Evolutionary conservation across 2,888 invertebrate species (phyloP).

Genomic region (Metalampra italica): DNA sequence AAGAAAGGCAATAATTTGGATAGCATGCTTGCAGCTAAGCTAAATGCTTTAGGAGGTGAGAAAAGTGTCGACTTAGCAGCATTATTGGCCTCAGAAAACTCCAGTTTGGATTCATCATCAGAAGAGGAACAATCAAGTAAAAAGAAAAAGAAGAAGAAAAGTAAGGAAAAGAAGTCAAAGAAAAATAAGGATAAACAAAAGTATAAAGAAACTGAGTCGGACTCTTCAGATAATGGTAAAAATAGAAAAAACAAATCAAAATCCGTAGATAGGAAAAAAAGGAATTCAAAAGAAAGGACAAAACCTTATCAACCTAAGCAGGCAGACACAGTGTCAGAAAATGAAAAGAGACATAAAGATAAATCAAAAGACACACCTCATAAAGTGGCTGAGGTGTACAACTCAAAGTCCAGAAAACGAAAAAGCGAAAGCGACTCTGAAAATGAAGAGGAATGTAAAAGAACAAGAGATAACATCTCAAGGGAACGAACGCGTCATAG

Average conservation of each 20-base stretch:
- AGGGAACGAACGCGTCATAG: slow-evolving; percentile 5
- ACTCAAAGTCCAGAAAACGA: slow-evolving; percentile 22
- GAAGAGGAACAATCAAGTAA: slow-evolving; percentile 34
- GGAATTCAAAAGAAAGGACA: slow-evolving; percentile 11
- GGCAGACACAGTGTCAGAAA: neutral
- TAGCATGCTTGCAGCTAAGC: slow-evolving; percentile 83
- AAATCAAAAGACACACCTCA: neutral
- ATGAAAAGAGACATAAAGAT: neutral
- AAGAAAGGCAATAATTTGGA: slow-evolving; percentile 79
- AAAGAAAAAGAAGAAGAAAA: slow-evolving; percentile 50
- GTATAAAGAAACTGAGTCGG: slow-evolving; percentile 13
- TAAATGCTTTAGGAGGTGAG: slow-evolving; percentile 79
- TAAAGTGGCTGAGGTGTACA: neutral
- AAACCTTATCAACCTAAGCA: neutral
- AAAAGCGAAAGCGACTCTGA: slow-evolving; percentile 24
- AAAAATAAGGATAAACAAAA: slow-evolving; percentile 37
- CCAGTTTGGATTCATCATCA: slow-evolving; percentile 40
- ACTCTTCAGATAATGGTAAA: slow-evolving; percentile 16
- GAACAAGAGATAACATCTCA: slow-evolving; percentile 16
- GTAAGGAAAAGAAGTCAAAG: slow-evolving; percentile 36
- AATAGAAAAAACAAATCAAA: neutral
- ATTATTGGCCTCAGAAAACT: slow-evolving; percentile 55
- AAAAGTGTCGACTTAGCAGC: slow-evolving; percentile 53
- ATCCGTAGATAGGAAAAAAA: slow-evolving; percentile 4
- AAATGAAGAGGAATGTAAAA: slow-evolving; percentile 23